Percentiles rank a stretch among this genome's conserved stretches.
These are phyloP conservation scores for Neocrepidodera transversa DNA, from an alignment of 2,888 invertebrate genomes.

Conservation along the genomic window DNA sequence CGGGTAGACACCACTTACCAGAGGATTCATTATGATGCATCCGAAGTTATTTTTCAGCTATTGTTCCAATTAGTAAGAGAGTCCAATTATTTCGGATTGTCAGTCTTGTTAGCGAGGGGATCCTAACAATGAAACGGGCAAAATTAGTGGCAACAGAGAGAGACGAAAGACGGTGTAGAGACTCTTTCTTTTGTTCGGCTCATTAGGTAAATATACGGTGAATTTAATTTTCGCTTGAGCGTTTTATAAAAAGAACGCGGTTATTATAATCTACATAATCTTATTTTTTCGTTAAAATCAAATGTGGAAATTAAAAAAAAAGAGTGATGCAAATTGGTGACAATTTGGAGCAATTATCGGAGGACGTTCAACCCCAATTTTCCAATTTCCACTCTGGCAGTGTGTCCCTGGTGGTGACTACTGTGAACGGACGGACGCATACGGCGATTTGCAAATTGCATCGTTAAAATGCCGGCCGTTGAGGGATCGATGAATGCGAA, in stretches of 20 bases:
- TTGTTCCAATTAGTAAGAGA: conserved; percentile 50
- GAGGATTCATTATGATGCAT: conserved; percentile 47
- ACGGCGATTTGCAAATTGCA: conserved; percentile 43
- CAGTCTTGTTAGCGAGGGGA: conserved; percentile 40
- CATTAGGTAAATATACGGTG: conserved; percentile 29
- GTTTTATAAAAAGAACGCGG: neutral
- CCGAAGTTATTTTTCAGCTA: conserved; percentile 49
- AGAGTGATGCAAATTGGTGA: conserved; percentile 21
- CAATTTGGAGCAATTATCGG: conserved; percentile 25
- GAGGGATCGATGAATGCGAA: conserved; percentile 40
- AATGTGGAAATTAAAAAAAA: conserved; percentile 8
- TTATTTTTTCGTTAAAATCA: too few relatives aligned
- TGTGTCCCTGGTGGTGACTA: conserved; percentile 22
- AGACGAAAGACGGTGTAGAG: conserved; percentile 10
- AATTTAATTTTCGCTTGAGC: conserved; percentile 10
- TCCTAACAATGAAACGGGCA: conserved; percentile 31
- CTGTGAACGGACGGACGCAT: conserved; percentile 29
- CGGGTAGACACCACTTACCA: conserved; percentile 40
- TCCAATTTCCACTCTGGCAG: conserved; percentile 23
- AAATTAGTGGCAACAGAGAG: conserved; percentile 31
- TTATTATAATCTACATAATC: too few relatives aligned
- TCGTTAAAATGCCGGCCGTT: conserved; percentile 39
- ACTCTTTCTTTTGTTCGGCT: conserved; percentile 26
- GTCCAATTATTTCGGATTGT: conserved; percentile 50
- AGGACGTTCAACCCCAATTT: conserved; percentile 20